Evolutionary conservation across 2,888 invertebrate genomes (phyloP).

Genomic region (Drosophila yooni): DNA sequence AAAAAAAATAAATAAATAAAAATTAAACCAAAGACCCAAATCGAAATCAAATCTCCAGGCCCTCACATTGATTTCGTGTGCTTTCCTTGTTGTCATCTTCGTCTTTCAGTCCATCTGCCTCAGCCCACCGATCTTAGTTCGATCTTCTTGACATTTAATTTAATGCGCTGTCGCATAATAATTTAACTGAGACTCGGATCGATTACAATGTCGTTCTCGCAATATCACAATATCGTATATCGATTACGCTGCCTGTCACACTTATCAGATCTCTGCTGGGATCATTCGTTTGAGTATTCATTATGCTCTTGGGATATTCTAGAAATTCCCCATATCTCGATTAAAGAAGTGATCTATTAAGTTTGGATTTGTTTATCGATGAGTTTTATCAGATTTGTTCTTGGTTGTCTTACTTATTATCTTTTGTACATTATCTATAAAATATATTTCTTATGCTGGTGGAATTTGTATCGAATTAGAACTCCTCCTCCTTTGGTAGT

Average conservation of each 20-base stretch:
- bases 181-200: constrained; percentile 46
- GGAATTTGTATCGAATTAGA: neutral
- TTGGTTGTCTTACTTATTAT: neutral
- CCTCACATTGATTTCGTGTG: constrained; percentile 47
- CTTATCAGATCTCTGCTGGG: constrained; percentile 12
- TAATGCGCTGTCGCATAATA: constrained; percentile 67
- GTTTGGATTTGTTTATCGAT: neutral
- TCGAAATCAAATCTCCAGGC: constrained; percentile 44
- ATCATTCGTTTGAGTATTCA: constrained; percentile 9
- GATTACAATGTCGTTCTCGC: constrained; percentile 52
- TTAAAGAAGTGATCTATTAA: neutral
- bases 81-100: constrained; percentile 21
- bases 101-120: constrained; percentile 4
- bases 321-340: neutral
- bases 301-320: neutral
- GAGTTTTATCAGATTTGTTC: neutral
- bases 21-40: constrained; percentile 30
- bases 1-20: constrained; percentile 9
- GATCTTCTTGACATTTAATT: constrained; percentile 69
- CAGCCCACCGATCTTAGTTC: constrained; percentile 18
- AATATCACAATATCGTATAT: constrained; percentile 43
- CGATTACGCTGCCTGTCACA: constrained; percentile 26
- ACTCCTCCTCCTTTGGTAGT: neutral
- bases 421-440: neutral
- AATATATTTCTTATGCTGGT: neutral